Percentiles rank a stretch among this genome's conserved stretches.
These are phyloP conservation scores for Cyanoramphus novaezelandiae DNA, from an alignment of 2,113 vertebrate species.

Conservation along the genomic window DNA sequence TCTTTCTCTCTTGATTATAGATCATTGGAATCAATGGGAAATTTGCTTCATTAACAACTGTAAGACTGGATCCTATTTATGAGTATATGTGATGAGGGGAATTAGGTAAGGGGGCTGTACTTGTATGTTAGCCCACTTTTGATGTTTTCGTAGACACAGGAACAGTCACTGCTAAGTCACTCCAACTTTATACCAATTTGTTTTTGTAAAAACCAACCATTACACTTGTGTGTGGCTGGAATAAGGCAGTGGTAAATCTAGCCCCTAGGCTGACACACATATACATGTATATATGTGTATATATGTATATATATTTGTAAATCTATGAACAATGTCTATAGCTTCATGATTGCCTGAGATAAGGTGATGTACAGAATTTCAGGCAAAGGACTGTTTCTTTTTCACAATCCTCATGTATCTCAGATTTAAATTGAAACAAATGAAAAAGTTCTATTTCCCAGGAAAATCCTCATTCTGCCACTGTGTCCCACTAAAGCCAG, in stretches of 20 bases:
- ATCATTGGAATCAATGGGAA: not conserved
- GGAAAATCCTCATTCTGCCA: constrained; percentile 14
- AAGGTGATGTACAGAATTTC: constrained; percentile 44
- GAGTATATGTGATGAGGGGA: not conserved
- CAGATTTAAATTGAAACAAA: constrained; percentile 5
- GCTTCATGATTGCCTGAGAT: constrained; percentile 49
- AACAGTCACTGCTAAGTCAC: not conserved
- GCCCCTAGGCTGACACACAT: not conserved
- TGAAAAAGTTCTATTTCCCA: not conserved
- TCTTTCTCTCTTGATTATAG: not conserved
- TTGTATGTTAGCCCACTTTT: not conserved
- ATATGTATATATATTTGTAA: constrained; percentile 66
- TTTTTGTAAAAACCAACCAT: not conserved
- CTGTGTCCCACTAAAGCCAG: not conserved
- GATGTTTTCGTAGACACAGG: not conserved
- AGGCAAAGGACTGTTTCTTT: constrained; percentile 37
- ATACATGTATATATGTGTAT: constrained; percentile 37
- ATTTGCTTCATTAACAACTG: not conserved
- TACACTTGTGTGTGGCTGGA: not conserved
- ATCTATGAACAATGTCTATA: constrained; percentile 41
- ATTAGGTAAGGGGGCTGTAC: not conserved
- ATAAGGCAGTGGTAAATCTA: not conserved
- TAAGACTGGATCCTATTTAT: not conserved
- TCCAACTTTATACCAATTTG: not conserved
- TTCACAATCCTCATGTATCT: not conserved